Conservation (phyloP, 2,888 invertebrate genomes). For the Andrena minutula region DNA sequence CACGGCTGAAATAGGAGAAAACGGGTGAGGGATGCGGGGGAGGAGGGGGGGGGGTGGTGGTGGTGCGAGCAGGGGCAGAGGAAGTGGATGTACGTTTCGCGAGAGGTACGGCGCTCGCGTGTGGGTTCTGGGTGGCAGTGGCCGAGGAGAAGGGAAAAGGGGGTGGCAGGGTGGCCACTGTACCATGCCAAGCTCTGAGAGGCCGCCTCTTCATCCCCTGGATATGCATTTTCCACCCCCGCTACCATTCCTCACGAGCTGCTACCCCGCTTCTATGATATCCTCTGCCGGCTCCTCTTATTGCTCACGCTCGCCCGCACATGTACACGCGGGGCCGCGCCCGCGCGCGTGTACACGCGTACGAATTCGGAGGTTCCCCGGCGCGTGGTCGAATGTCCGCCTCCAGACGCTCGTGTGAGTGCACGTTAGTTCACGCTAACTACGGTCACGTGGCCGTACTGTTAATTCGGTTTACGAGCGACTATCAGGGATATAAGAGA, state of each 20-base stretch:
- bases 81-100: slow-evolving; percentile 73
- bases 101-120: slow-evolving; percentile 66
- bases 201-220: slow-evolving; percentile 73
- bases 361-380: slow-evolving; percentile 40
- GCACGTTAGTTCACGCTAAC: slow-evolving; percentile 53
- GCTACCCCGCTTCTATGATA: slow-evolving; percentile 65
- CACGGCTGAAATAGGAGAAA: slow-evolving; percentile 58
- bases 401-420: slow-evolving; percentile 39
- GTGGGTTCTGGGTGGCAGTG: slow-evolving; percentile 17
- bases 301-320: slow-evolving; percentile 64
- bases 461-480: slow-evolving; percentile 80
- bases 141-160: slow-evolving; percentile 44
- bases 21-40: too few relatives aligned
- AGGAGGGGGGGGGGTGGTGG: background rate
- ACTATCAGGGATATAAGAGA: slow-evolving; percentile 76
- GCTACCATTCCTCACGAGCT: slow-evolving; percentile 64
- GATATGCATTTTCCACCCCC: slow-evolving; percentile 74
- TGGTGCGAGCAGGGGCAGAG: slow-evolving; percentile 31
- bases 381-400: slow-evolving; percentile 19
- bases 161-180: slow-evolving; percentile 70
- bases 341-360: slow-evolving; percentile 20
- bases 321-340: background rate
- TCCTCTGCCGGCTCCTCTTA: slow-evolving; percentile 72
- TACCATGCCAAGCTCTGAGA: slow-evolving; percentile 72
- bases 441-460: slow-evolving; percentile 61